Base-by-base conservation (phyloP, 1,140 invertebrate species). In the Nomia melanderi region DNA sequence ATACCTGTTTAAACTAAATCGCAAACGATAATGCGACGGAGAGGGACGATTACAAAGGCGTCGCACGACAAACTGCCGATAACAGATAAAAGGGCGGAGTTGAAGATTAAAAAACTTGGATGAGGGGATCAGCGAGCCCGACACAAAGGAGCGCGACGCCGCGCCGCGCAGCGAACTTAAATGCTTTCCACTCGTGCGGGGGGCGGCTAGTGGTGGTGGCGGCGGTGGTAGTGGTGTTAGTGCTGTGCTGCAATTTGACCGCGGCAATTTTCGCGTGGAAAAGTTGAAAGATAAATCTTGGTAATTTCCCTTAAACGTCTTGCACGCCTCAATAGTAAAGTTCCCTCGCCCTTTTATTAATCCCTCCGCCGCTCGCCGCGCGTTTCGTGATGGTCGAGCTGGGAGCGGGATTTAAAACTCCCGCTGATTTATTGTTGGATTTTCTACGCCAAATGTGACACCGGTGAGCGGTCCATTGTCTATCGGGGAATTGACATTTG, bases 1-100 rank as follows among this genome's bases (percentile, higher is more conserved):
- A 50, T 65, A 41, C 33, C 50, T 53, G 72, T 65, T 74, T 57
- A 41, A 56, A 74, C 62, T 56, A 74, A 74, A 74, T 74, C 27
- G 72, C 50, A 50, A 31, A 74, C 62, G 72, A 66, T 74, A 66
- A 66, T 74, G 41, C 8, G 17, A 25, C 29, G 17, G n/a, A 31
- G 33, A 25, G 54, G 31, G n/a, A n/a, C 59, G 71, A 54, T 73
- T 64, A 64, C 71, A 73, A 65, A 73, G 71, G 71, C 47, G 33
- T 54, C n/a, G 41, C 33, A 39, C 33, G 50, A 73, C 71, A 65
- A 53, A 65, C 60, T 54, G 60, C 36, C 71, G 71, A 73, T 73
- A 65, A 31, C 70, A 65, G 60, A 65, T 64, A 73, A 65, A 64
- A 33, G 47, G 33, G 50, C 23, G 12, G 2, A 23, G 71, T 47